phyloP scores from a whole-genome alignment of 2,113 vertebrate species.

The Stigmatopora argus region DNA sequence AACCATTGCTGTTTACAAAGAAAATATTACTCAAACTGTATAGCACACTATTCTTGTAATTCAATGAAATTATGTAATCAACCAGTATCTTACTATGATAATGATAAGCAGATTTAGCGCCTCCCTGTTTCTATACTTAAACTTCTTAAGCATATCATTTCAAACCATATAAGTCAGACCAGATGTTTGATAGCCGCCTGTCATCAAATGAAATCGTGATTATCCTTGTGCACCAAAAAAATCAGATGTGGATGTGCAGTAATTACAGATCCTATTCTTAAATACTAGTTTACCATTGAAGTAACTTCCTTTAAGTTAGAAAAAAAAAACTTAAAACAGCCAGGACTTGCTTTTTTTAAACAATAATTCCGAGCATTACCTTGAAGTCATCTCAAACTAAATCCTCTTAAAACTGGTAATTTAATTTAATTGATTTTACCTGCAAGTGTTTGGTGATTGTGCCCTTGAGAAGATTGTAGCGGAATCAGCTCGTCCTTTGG shows the following conservation, averaged over 20 bases:
- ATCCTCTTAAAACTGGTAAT: slow-evolving; percentile 5
- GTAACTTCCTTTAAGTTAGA: not conserved
- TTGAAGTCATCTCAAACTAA: slow-evolving; percentile 19
- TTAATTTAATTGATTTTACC: slow-evolving; percentile 5
- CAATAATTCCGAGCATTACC: not conserved
- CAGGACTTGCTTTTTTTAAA: not conserved
- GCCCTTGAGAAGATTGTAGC: slow-evolving; percentile 15
- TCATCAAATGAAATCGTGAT: slow-evolving; percentile 4
- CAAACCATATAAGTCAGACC: slow-evolving; percentile 4
- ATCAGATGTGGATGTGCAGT: slow-evolving; percentile 6
- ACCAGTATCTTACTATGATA: slow-evolving; percentile 1
- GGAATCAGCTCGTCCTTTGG: slow-evolving; percentile 20
- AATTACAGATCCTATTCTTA: slow-evolving; percentile 11
- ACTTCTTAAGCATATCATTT: not conserved
- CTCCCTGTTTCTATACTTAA: slow-evolving; percentile 2
- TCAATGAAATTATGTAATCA: not conserved
- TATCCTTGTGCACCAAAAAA: slow-evolving; percentile 8
- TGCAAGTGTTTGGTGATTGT: slow-evolving; percentile 10
- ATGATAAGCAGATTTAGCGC: not conserved
- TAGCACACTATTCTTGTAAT: not conserved
- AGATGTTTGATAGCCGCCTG: slow-evolving; percentile 14
- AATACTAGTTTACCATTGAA: slow-evolving; percentile 3
- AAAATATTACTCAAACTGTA: not conserved
- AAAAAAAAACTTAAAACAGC: not conserved
- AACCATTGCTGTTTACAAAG: not conserved